phyloP scores from a whole-genome alignment of 1,140 invertebrate genomes.

The Megalonaias nervosa region DNA sequence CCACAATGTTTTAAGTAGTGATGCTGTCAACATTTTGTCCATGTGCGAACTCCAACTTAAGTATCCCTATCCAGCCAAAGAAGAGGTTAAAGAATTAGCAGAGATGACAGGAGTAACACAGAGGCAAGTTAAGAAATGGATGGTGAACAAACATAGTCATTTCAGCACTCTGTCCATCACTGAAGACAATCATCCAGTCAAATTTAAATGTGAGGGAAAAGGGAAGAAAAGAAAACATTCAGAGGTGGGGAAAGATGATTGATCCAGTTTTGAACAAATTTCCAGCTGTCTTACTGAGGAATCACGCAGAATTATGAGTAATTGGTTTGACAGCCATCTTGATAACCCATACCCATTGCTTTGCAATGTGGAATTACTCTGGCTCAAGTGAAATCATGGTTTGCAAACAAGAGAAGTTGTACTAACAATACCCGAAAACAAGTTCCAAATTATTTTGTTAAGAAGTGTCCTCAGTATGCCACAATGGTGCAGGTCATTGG shows the following conservation, averaged over 20 bases:
- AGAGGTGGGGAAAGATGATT: too few species aligned
- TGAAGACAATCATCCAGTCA: slow-evolving; percentile 60
- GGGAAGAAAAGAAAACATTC: slow-evolving; percentile 17
- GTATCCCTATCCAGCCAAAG: slow-evolving; percentile 60
- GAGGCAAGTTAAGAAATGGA: slow-evolving; percentile 41
- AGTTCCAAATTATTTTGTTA: slow-evolving; percentile 59
- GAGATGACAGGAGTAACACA: slow-evolving; percentile 40
- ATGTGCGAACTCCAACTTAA: slow-evolving; percentile 48
- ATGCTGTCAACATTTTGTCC: slow-evolving; percentile 44
- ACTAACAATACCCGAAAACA: background rate
- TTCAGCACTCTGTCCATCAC: slow-evolving; percentile 60
- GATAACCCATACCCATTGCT: slow-evolving; percentile 43
- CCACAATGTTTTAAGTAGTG: slow-evolving; percentile 30
- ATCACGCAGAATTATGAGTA: too few species aligned
- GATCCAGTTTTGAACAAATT: too few species aligned
- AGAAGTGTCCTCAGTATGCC: slow-evolving; percentile 50
- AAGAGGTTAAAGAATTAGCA: slow-evolving; percentile 44
- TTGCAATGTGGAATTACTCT: slow-evolving; percentile 50
- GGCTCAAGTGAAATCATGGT: too few species aligned
- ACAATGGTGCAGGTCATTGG: slow-evolving; percentile 45
- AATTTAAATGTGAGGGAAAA: slow-evolving; percentile 51
- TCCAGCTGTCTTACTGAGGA: too few species aligned
- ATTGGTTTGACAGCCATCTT: too few species aligned
- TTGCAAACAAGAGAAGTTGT: too few species aligned
- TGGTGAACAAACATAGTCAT: too few species aligned